phyloP scores from a whole-genome alignment of 2,797 vertebrate genomes.

The Selene dorsalis region DNA sequence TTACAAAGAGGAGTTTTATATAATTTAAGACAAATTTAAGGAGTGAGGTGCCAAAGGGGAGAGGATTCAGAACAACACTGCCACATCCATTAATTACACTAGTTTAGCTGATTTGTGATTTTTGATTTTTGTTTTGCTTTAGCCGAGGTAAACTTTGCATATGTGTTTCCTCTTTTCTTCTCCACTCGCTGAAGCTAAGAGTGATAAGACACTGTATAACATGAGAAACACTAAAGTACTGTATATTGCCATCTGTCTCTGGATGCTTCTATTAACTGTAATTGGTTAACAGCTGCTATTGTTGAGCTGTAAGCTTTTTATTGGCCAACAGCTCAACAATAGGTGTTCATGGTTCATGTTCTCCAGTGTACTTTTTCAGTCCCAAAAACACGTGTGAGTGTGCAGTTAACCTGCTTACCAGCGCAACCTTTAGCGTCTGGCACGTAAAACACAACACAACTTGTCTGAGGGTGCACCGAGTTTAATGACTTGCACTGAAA shows the following conservation, averaged over 20 bases:
- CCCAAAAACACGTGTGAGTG: not conserved
- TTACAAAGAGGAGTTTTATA: not conserved
- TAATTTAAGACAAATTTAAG: not conserved
- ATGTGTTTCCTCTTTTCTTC: not conserved
- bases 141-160: not conserved
- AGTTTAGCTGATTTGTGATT: not conserved
- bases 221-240: not conserved
- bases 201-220: too few relatives aligned
- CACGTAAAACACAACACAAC: not conserved
- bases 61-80: not conserved
- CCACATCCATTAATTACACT: not conserved
- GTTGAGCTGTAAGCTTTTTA: not conserved
- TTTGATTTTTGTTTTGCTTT: not conserved
- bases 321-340: conserved; percentile 3
- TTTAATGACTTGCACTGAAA: conserved; percentile 25
- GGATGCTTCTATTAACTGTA: not conserved
- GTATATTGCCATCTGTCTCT: not conserved
- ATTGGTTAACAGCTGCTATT: conserved; percentile 1
- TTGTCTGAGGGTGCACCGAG: not conserved
- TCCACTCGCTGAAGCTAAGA: too few relatives aligned
- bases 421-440: not conserved
- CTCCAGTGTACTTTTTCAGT: not conserved
- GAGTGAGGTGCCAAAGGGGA: too few relatives aligned
- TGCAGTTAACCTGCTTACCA: not conserved
- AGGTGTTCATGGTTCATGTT: not conserved